phyloP scores from a whole-genome alignment of 2,797 vertebrate genomes.

The Oryzias sinensis region DNA sequence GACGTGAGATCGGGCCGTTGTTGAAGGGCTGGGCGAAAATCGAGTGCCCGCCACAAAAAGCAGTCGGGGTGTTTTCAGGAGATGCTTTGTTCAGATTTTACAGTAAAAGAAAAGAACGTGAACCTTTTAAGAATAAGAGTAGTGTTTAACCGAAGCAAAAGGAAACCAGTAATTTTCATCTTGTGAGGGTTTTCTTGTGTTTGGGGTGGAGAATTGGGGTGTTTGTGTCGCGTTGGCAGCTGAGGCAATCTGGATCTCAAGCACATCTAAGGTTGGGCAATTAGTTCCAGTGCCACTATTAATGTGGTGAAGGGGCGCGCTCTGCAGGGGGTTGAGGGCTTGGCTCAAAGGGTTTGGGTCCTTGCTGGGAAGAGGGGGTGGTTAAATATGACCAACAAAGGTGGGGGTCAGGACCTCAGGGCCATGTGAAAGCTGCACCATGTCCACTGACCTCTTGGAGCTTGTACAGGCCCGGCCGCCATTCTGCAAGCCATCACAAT shows the following conservation, averaged over 20 bases:
- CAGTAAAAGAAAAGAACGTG: conserved; percentile 63
- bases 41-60: conserved; percentile 25
- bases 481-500: conserved; percentile 6
- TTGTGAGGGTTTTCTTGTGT: conserved; percentile 65
- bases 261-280: conserved; percentile 78
- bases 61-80: conserved; percentile 60
- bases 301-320: conserved; percentile 76
- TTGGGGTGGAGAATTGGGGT: conserved; percentile 63
- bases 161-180: conserved; percentile 65
- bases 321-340: conserved; percentile 71
- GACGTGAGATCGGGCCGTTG: conserved; percentile 41
- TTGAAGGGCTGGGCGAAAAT: conserved; percentile 44
- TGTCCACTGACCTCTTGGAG: conserved; percentile 64
- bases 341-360: conserved; percentile 69
- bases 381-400: conserved; percentile 60
- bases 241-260: conserved; percentile 72
- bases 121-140: conserved; percentile 43
- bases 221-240: conserved; percentile 59
- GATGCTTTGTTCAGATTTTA: conserved; percentile 60
- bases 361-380: conserved; percentile 49
- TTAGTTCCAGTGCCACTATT: conserved; percentile 81
- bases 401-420: conserved; percentile 78
- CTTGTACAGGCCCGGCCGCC: conserved; percentile 33
- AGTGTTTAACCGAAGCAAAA: conserved; percentile 40
- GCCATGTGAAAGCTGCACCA: conserved; percentile 76